Base-by-base conservation (phyloP, 2,888 invertebrate species). In the Rhagonycha fulva region DNA sequence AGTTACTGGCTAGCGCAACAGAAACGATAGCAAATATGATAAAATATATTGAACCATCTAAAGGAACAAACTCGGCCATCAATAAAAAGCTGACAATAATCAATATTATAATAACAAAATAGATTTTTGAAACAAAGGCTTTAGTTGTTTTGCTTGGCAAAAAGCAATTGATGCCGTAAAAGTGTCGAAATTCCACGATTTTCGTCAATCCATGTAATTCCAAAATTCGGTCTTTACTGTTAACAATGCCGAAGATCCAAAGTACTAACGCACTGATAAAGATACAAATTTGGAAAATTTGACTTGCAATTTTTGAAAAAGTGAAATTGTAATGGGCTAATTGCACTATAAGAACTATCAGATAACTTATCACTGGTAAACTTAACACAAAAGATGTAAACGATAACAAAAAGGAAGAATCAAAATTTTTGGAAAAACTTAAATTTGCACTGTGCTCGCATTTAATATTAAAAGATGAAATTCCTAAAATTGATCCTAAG, bases 1-100 rank as follows among this genome's bases (percentile, higher is more conserved):
- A 47, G n/a, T 7, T n/a, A 47, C n/a, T 47, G n/a, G n/a, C n/a
- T n/a, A 47, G n/a, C 12, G 47, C n/a, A 2, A 47, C 2, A 5
- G 47, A n/a, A n/a, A n/a, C 7, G 9, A 7, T 1, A 5, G 2
- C 7, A 2, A n/a, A n/a, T 0, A 47, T 2, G 2, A 5, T 2
- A 7, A 2, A n/a, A 47, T 11, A 7, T 2, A n/a, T n/a, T 9
- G 47, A 9, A 2, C 7, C 12, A 2, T 47, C n/a, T 2, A 7
- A 9, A 4, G 7, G 47, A 0, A 47, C 7, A 7, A 7, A 47
- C 1, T 47, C 47, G 0, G n/a, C 7, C 5, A 12, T n/a, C n/a
- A 47, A 2, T 0, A n/a, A 47, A n/a, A 9, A 19, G 19, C 7
- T 47, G n/a, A n/a, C 7, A n/a, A 47, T 0, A n/a, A 47, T 9